These are phyloP conservation scores for Melieria picta DNA, from an alignment of 2,888 invertebrate genomes.

Conservation along the genomic window DNA sequence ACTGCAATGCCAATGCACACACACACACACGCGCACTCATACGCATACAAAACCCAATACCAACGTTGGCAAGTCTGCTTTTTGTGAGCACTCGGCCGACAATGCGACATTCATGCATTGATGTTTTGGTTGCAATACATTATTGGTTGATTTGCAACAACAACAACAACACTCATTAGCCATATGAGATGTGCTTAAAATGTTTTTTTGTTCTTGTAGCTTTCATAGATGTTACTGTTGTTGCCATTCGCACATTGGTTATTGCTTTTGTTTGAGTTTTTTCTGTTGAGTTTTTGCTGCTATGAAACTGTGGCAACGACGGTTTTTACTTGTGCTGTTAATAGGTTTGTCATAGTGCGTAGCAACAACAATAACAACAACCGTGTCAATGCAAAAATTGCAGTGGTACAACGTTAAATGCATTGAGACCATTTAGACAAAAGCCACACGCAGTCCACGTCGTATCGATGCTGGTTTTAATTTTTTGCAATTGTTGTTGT, in stretches of 20 bases:
- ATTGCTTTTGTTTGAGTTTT: too few species aligned
- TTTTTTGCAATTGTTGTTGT: background rate
- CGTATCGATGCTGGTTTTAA: background rate
- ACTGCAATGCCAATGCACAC: slow-evolving; percentile 36
- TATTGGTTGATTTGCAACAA: background rate
- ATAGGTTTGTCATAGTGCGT: background rate
- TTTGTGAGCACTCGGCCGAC: background rate
- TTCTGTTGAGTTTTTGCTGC: too few species aligned
- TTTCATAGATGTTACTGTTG: too few species aligned
- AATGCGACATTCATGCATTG: too few species aligned
- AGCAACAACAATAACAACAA: slow-evolving; percentile 9
- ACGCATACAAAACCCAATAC: background rate
- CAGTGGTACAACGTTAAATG: slow-evolving; percentile 19
- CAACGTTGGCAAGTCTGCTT: background rate
- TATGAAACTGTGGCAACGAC: too few species aligned
- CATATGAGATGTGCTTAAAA: too few species aligned
- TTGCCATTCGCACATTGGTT: too few species aligned
- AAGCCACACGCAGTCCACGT: slow-evolving; percentile 24
- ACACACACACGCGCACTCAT: slow-evolving; percentile 11
- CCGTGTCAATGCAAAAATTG: slow-evolving; percentile 8
- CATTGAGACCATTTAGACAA: slow-evolving; percentile 33
- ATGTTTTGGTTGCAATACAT: too few species aligned
- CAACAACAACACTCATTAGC: background rate
- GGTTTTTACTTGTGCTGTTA: too few species aligned
- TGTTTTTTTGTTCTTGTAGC: too few species aligned